Base-by-base conservation (phyloP, 2,797 vertebrate species). In the Bovichtus diacanthus region DNA sequence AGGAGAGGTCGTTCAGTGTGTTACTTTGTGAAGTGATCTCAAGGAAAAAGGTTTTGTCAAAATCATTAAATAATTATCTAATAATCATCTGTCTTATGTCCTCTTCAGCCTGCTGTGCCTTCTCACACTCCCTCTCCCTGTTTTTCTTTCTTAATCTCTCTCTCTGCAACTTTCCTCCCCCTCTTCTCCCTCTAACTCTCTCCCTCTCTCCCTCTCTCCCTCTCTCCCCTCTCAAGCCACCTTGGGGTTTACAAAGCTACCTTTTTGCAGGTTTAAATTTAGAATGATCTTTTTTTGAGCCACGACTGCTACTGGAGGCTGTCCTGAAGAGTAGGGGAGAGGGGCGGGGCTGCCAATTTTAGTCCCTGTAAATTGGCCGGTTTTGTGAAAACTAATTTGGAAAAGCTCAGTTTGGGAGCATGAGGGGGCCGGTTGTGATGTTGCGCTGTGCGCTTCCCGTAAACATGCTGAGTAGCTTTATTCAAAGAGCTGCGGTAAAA, bases 231-330 rank as follows among this genome's bases (percentile, higher is more conserved):
- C 81, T 81, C 63, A 85, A 88, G 81, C 82, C 74, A 69, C 83
- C 81, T 85, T 50, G 61, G 74, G 83, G 50, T 88, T 91, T 72
- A 95, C 94, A 96, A 95, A 95, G 94, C 92, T 74, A 91, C 93
- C 94, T 93, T 95, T 94, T 91, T 93, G 87, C 87, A 82, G 85
- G 88, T 94, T 95, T 96, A 95, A 94, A 95, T 94, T 93, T 95
- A 95, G 95, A 85, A 87, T 83, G 78, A 73, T 85, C 84, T 86
- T 86, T 78, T 86, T 89, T 72, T 74, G 70, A 66, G 74, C 81
- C 53, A 39, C 44, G 21, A 70, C 87, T 92, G 27, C 36, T 55
- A 54, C 78, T 78, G 79, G 71, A 88, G 86, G 84, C 83, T 79
- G 85, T 87, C 81, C 80, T 74, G 58, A 73, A 70, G 76, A 23